Evolutionary conservation across 1,140 invertebrate species (phyloP), one percentile per base, ranked within the genome.

Genomic region (Holcopasites calliopsidis): DNA sequence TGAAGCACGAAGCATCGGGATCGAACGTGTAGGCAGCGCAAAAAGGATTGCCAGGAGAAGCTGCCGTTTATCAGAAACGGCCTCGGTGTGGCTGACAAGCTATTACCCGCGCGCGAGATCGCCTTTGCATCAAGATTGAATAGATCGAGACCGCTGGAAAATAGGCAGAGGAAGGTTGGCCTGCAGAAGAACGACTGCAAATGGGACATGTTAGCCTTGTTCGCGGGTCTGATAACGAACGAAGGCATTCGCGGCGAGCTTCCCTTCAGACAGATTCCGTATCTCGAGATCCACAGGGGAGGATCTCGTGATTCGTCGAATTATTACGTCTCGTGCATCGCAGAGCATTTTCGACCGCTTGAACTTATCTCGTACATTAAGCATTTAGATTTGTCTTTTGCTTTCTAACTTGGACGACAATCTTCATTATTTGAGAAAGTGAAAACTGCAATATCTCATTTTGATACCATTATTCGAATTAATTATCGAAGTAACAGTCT

Each of bases 121-220:
- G 80, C 80, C 74, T 86, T 86, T 86, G 85, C 85, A 86, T 87
- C 80, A 78, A 85, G 80, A 87, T 86, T 84, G 83, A 86, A 87
- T 82, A 81, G 78, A 85, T 87, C 76, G 73, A 60, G 68, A 42
- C 64, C 79, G 52, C 54, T 58, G 79, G 80, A 83, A 87, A 87
- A 86, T 87, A 71, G 79, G 76, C 78, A 69, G 80, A 52, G 61
- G 73, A 35, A 31, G 16, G 50, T 35, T 28, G 33, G n/a, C 40
- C n/a, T 3, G 62, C 60, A 72, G 71, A 69, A 58, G 60, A 83
- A 82, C 65, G 70, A 62, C 68, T 62, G 40, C 11, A 33, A 49
- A 42, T 18, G 11, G 44, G 44, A 47, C 44, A 72, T 71, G 76
- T 79, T 82, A 79, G 79, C 60, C 60, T 71, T 35, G 54, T 65